Evolutionary conservation across 2,797 vertebrate genomes (phyloP).

Genomic region (Monodelphis domestica): DNA sequence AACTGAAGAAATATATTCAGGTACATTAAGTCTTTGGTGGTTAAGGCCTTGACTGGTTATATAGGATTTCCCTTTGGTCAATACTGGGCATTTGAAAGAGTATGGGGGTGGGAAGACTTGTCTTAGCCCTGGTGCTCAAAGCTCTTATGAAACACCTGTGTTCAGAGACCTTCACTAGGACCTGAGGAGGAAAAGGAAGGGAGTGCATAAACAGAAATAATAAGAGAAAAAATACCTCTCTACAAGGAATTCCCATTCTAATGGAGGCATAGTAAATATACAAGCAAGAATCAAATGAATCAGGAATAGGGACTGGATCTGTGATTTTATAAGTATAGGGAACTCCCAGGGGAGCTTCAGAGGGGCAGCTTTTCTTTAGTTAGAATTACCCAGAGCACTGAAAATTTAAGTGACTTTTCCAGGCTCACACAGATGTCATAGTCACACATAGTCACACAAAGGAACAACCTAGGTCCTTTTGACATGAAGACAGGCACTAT

Average conservation of each 20-base stretch:
- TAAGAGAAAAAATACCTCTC: constrained; percentile 32
- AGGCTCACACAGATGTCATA: neutral
- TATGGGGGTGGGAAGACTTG: constrained; percentile 10
- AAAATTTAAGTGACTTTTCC: neutral
- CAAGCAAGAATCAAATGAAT: neutral
- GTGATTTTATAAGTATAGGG: neutral
- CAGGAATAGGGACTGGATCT: neutral
- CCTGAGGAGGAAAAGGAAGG: constrained; percentile 10
- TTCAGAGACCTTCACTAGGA: constrained; percentile 37
- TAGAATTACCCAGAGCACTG: neutral
- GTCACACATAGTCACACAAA: no score
- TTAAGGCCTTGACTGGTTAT: constrained; percentile 21
- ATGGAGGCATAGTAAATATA: neutral
- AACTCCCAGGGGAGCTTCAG: neutral
- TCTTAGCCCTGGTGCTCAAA: neutral
- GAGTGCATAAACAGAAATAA: constrained; percentile 28
- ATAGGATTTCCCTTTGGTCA: constrained; percentile 11
- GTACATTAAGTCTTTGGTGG: constrained; percentile 79
- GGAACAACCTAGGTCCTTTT: neutral
- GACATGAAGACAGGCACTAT: neutral
- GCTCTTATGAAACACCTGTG: constrained; percentile 16
- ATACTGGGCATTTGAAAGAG: neutral
- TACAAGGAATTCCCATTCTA: neutral
- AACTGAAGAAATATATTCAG: constrained; percentile 88
- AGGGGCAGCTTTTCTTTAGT: neutral